phyloP scores from a whole-genome alignment of 2,113 vertebrate genomes.

The Leptodactylus fuscus region DNA sequence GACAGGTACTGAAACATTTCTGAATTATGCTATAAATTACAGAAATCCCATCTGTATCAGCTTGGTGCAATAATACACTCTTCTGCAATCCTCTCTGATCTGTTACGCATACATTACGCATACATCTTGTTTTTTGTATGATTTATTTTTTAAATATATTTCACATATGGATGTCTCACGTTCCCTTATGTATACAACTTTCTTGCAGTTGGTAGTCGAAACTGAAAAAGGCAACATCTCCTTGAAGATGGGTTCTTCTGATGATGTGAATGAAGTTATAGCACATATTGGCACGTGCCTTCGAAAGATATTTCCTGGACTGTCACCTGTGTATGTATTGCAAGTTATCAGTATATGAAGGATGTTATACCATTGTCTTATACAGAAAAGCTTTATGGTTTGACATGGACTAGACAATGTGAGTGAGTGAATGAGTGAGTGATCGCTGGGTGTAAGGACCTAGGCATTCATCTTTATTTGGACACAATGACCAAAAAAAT shows the following conservation, averaged over 20 bases:
- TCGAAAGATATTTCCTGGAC: conserved; percentile 89
- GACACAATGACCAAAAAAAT: background rate
- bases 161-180: background rate
- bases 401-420: background rate
- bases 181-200: conserved; percentile 35
- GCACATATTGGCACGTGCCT: conserved; percentile 90
- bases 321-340: conserved; percentile 86
- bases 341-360: background rate
- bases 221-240: conserved; percentile 87
- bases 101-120: too few species aligned
- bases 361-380: background rate
- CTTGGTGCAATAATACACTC: background rate
- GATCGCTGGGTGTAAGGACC: background rate
- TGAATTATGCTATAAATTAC: background rate
- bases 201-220: conserved; percentile 85
- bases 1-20: background rate
- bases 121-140: too few species aligned
- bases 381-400: background rate
- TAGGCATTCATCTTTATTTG: too few species aligned
- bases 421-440: too few species aligned
- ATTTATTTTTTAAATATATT: too few species aligned
- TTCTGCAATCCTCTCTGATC: background rate
- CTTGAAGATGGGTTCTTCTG: conserved; percentile 86
- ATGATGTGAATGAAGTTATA: conserved; percentile 91
- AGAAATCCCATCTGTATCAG: background rate